Evolutionary conservation across 2,113 vertebrate species (phyloP).

Genomic region (Sapajus apella): DNA sequence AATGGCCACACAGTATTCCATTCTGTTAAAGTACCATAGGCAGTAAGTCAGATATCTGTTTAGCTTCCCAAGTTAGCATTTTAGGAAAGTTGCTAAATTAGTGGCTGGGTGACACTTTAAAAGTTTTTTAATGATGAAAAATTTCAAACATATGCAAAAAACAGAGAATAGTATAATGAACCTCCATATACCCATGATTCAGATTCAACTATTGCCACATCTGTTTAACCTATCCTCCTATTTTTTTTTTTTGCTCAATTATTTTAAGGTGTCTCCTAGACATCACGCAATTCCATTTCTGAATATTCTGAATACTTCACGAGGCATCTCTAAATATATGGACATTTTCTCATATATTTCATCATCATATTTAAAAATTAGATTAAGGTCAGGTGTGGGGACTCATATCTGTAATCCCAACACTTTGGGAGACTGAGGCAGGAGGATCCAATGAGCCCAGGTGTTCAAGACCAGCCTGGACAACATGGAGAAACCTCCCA

Average conservation of each 20-base stretch:
- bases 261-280: not conserved
- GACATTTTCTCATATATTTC: not conserved
- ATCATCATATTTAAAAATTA: not conserved
- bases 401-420: too few species aligned
- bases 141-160: slow-evolving; percentile 20
- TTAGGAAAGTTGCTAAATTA: slow-evolving; percentile 11
- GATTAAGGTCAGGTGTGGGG: not conserved
- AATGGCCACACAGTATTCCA: not conserved
- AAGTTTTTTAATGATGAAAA: not conserved
- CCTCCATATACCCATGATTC: not conserved
- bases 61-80: slow-evolving; percentile 1
- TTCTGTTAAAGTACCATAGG: not conserved
- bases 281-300: not conserved
- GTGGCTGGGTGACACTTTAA: not conserved
- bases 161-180: not conserved
- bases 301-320: not conserved
- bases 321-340: not conserved
- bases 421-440: too few species aligned
- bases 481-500: too few species aligned
- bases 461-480: too few species aligned
- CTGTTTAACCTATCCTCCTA: not conserved
- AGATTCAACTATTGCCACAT: not conserved
- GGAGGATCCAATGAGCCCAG: too few species aligned
- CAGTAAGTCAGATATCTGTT: not conserved
- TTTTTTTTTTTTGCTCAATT: not conserved